Evolutionary conservation across 2,797 vertebrate species (phyloP).

Genomic region (Schizopygopsis pylzovi): DNA sequence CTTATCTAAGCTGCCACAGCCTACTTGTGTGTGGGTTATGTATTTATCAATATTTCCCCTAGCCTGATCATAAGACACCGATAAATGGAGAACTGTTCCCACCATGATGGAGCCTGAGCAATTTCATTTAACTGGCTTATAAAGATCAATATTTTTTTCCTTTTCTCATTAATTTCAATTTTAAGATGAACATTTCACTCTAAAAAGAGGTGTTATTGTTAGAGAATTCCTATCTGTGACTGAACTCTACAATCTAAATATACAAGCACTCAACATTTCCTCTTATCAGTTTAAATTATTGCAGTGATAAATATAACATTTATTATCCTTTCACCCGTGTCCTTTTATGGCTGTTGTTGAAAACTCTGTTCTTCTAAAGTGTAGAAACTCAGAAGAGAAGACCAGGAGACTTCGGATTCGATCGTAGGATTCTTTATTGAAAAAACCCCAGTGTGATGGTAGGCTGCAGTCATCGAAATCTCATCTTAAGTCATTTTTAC

Average conservation of each 20-base stretch:
- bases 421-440: too few species aligned
- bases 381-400: too few species aligned
- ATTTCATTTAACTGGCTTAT: not conserved
- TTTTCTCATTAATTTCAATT: too few species aligned
- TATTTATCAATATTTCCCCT: not conserved
- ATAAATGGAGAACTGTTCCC: not conserved
- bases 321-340: not conserved
- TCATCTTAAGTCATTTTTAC: too few species aligned
- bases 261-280: not conserved
- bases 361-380: too few species aligned
- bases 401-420: too few species aligned
- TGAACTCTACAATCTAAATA: not conserved
- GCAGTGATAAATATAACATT: not conserved
- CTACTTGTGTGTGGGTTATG: not conserved
- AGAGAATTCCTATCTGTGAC: not conserved
- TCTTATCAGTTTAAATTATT: not conserved
- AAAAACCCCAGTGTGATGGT: too few species aligned
- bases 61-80: not conserved
- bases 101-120: not conserved
- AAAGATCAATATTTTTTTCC: not conserved
- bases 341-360: not conserved
- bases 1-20: slow-evolving; percentile 5
- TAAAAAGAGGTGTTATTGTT: not conserved
- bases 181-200: not conserved
- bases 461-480: too few species aligned